These are phyloP conservation scores for Halocynthia roretzi DNA, from an alignment of 23 tunicate genomes.

Conservation along the genomic window DNA sequence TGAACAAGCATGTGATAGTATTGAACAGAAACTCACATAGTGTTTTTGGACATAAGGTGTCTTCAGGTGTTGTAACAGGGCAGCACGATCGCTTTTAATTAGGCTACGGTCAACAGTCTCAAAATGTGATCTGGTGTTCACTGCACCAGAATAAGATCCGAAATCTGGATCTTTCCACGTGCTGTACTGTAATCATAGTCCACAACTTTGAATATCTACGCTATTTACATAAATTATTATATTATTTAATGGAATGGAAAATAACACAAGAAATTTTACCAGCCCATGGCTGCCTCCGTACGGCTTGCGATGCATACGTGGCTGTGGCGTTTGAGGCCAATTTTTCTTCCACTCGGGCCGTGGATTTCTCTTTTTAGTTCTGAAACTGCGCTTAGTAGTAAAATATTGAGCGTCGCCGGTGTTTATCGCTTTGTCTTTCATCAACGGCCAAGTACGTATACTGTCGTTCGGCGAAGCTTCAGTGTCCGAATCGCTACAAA, in stretches of 20 bases:
- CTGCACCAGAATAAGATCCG: slow-evolving; percentile 41
- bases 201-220: neutral
- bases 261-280: neutral
- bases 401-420: slow-evolving; percentile 29
- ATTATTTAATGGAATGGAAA: neutral
- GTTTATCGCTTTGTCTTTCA: slow-evolving; percentile 59
- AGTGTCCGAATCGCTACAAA: slow-evolving; percentile 18
- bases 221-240: neutral
- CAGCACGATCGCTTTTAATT: slow-evolving; percentile 53
- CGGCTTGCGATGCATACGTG: slow-evolving; percentile 59
- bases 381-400: neutral
- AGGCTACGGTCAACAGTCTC: slow-evolving; percentile 1
- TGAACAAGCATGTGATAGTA: neutral
- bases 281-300: slow-evolving; percentile 33
- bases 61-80: slow-evolving; percentile 43
- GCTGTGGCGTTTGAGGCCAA: slow-evolving; percentile 95
- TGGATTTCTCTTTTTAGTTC: slow-evolving; percentile 22
- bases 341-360: slow-evolving; percentile 92
- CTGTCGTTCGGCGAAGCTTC: slow-evolving; percentile 20
- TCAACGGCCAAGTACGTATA: slow-evolving; percentile 17
- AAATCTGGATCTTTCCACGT: slow-evolving; percentile 73
- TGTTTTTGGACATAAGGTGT: slow-evolving; percentile 70
- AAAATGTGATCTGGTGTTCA: slow-evolving; percentile 41
- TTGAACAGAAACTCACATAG: slow-evolving; percentile 25
- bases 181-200: slow-evolving; percentile 29